Evolutionary conservation across 2,888 invertebrate genomes (phyloP).

Genomic region (Drosophila antonietae): DNA sequence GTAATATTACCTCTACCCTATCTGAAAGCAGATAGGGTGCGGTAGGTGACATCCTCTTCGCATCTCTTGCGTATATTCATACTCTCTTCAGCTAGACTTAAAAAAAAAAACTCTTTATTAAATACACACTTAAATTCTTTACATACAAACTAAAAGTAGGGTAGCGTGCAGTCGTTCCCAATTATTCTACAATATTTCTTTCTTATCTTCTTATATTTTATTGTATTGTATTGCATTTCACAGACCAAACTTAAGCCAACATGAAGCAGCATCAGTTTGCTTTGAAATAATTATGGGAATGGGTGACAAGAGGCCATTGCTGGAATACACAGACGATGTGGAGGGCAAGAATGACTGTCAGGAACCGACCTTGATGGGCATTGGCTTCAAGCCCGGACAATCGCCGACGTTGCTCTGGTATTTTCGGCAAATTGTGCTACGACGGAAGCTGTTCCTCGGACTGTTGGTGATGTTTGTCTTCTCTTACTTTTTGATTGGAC

Average conservation of each 20-base stretch:
- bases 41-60: too few relatives aligned
- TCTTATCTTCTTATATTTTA: not conserved
- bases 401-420: constrained; percentile 36
- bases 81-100: not conserved
- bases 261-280: constrained; percentile 1
- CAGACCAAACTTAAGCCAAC: not conserved
- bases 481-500: constrained; percentile 67
- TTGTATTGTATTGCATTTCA: not conserved
- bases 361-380: constrained; percentile 18
- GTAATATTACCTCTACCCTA: not conserved
- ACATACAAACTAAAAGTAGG: not conserved
- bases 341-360: not conserved
- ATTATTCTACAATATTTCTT: not conserved
- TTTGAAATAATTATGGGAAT: constrained; percentile 13
- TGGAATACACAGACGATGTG: constrained; percentile 13
- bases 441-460: constrained; percentile 65
- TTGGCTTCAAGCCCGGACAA: constrained; percentile 14
- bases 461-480: constrained; percentile 71
- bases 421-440: constrained; percentile 53
- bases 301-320: constrained; percentile 40
- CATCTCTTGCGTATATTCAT: not conserved
- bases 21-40: too few relatives aligned
- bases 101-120: too few relatives aligned
- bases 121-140: not conserved
- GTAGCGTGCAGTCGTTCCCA: not conserved